A percentile compares a stretch with the other conserved stretches of the same genome.
phyloP scores from a whole-genome alignment of 2,888 invertebrate species.

The Erebia epiphron region DNA sequence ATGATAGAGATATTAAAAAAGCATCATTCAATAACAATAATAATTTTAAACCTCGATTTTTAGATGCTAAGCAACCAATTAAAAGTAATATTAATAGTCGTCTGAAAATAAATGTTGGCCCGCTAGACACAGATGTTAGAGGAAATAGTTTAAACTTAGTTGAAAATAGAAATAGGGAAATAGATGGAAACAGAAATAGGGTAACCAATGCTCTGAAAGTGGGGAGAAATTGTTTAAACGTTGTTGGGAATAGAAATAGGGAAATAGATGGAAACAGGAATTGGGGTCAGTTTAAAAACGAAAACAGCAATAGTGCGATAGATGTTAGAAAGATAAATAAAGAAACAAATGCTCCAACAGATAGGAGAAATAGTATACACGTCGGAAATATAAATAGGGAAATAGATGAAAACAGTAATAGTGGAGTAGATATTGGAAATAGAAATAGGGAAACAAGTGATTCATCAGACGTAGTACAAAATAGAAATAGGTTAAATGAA shows the following conservation, averaged over 20 bases:
- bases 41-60: background rate
- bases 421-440: background rate
- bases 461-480: background rate
- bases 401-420: background rate
- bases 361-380: too few relatives aligned
- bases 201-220: background rate
- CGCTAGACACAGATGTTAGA: background rate
- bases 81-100: background rate
- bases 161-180: background rate
- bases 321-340: background rate
- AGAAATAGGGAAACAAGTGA: background rate
- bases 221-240: background rate
- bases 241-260: background rate
- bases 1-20: background rate
- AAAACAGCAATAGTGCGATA: background rate
- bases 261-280: background rate
- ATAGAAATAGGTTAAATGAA: background rate
- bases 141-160: background rate
- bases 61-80: background rate
- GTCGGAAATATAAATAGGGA: background rate
- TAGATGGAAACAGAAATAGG: conserved; percentile 6
- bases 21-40: background rate
- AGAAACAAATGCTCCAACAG: background rate
- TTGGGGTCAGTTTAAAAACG: background rate
- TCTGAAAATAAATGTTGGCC: background rate